Conservation (phyloP, 2,888 invertebrate genomes). For the Drosophila flavopinicola region DNA sequence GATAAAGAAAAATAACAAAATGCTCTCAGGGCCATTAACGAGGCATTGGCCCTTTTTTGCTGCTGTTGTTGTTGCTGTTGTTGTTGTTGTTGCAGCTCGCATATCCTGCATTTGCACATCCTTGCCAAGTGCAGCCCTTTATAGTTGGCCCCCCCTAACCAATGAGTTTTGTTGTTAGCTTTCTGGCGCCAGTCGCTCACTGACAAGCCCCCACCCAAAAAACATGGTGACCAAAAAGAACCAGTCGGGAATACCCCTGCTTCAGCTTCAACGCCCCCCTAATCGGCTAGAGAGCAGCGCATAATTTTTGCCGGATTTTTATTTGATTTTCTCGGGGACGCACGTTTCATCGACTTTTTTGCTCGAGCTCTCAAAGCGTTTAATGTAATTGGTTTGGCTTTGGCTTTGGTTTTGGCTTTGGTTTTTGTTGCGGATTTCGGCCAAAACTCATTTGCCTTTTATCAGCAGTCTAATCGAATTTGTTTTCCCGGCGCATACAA, state of each 20-base stretch:
- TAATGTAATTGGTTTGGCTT: conserved; percentile 78
- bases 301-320: conserved; percentile 69
- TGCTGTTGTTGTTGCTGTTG: not conserved
- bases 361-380: conserved; percentile 48
- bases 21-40: conserved; percentile 66
- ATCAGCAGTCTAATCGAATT: conserved; percentile 67
- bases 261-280: conserved; percentile 9
- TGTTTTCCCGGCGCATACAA: conserved; percentile 61
- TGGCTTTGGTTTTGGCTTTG: conserved; percentile 29
- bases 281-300: conserved; percentile 46
- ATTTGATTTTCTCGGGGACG: conserved; percentile 59
- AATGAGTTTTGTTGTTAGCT: conserved; percentile 56
- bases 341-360: conserved; percentile 50
- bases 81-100: conserved; percentile 35
- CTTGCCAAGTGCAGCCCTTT: conserved; percentile 63
- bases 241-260: conserved; percentile 22
- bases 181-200: conserved; percentile 68
- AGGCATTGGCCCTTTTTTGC: conserved; percentile 69
- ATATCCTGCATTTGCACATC: conserved; percentile 41
- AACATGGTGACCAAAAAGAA: conserved; percentile 39
- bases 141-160: conserved; percentile 16
- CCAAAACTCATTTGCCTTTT: conserved; percentile 39
- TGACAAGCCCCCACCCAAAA: conserved; percentile 16
- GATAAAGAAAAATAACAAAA: conserved; percentile 14
- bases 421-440: conserved; percentile 24